Evolutionary conservation across 2,797 vertebrate genomes (phyloP).

Genomic region (Pseudochaenichthys georgianus): DNA sequence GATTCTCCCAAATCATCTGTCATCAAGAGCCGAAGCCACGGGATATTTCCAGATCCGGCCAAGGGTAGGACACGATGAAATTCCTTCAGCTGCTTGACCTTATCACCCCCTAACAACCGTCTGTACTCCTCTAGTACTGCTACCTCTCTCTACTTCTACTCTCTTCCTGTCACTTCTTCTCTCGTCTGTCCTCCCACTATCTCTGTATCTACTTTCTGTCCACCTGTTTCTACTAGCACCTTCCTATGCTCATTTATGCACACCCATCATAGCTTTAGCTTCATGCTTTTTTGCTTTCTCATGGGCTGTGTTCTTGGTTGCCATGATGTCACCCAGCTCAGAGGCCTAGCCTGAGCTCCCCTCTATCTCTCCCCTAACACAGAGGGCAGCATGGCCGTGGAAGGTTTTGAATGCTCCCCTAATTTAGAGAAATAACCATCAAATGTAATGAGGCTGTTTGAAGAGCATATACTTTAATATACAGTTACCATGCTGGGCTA

Average conservation of each 20-base stretch:
- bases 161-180: slow-evolving; percentile 48
- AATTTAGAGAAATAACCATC: slow-evolving; percentile 29
- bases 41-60: slow-evolving; percentile 97
- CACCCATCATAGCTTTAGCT: slow-evolving; percentile 77
- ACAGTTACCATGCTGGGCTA: slow-evolving; percentile 28
- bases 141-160: slow-evolving; percentile 32
- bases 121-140: slow-evolving; percentile 23
- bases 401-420: slow-evolving; percentile 75
- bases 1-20: slow-evolving; percentile 95
- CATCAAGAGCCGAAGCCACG: slow-evolving; percentile 98
- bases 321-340: slow-evolving; percentile 71
- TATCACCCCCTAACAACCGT: slow-evolving; percentile 39
- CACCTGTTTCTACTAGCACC: slow-evolving; percentile 31
- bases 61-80: slow-evolving; percentile 90
- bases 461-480: slow-evolving; percentile 8
- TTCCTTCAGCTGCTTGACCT: slow-evolving; percentile 41
- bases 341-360: slow-evolving; percentile 70
- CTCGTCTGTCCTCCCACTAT: slow-evolving; percentile 26
- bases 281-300: slow-evolving; percentile 78
- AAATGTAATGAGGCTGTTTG: slow-evolving; percentile 49
- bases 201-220: slow-evolving; percentile 35
- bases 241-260: slow-evolving; percentile 51
- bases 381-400: slow-evolving; percentile 70
- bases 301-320: slow-evolving; percentile 75
- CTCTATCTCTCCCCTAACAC: slow-evolving; percentile 51